Percentiles rank a stretch among this genome's conserved stretches.
These are phyloP conservation scores for Oedothorax gibbosus DNA, from an alignment of 1,140 invertebrate species.

Conservation along the genomic window DNA sequence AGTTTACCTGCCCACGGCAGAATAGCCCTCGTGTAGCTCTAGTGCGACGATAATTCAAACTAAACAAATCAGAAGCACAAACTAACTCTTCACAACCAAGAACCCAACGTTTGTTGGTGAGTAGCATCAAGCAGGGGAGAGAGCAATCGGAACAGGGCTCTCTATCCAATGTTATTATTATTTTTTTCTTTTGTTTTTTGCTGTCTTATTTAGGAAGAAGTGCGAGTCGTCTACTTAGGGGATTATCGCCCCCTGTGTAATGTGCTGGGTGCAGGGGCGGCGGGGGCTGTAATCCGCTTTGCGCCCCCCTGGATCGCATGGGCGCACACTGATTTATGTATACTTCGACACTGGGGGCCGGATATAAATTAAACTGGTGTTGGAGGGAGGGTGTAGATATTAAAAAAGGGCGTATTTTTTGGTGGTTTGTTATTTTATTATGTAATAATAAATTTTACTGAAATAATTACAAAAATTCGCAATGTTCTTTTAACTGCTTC, in stretches of 20 bases:
- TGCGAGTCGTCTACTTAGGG: conserved; percentile 52
- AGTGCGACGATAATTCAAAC: no score
- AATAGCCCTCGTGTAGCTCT: no score
- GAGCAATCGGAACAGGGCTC: neutral
- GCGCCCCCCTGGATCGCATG: neutral
- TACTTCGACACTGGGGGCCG: neutral
- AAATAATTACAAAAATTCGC: no score
- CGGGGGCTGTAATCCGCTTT: conserved; percentile 49
- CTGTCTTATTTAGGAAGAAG: conserved; percentile 54
- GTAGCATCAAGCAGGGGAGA: neutral
- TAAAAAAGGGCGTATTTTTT: no score
- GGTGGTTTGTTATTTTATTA: no score
- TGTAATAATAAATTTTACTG: no score
- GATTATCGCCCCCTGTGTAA: conserved; percentile 39
- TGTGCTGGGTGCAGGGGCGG: conserved; percentile 1
- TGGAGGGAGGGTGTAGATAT: neutral
- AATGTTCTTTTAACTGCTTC: no score
- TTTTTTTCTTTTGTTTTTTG: conserved; percentile 5
- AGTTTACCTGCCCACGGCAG: no score
- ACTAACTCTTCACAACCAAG: no score
- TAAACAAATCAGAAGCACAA: no score
- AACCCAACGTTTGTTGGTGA: no score
- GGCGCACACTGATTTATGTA: neutral
- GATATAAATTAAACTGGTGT: neutral
- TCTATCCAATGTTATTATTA: conserved; percentile 4